Base-by-base conservation (phyloP, 2,797 vertebrate genomes). In the Galagoides demidoff region DNA sequence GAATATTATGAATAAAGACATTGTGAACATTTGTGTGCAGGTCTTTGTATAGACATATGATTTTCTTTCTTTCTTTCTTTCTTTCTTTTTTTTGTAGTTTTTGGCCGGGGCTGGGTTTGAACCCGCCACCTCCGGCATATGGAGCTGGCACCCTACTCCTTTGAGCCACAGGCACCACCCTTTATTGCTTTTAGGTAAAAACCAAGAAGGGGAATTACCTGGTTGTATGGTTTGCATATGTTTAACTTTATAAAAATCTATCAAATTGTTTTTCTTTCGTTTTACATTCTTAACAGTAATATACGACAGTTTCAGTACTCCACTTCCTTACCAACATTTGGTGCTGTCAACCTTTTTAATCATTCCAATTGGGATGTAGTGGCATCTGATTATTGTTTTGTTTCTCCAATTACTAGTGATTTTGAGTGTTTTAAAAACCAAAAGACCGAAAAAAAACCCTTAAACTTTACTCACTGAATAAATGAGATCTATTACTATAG, bases 401-500 rank as follows among this genome's bases (percentile, higher is more conserved):
- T 85, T 85, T 45, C n/a, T 27, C 49, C 71, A 79, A 52, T 70
- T 79, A n/a, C 16, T 71, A 71, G 52, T 79, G 23, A 39, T 57
- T 90, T 59, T 77, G 14, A 91, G 70, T 96, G 87, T 55, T 59
- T 77, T 77, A 25, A 31, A 27, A 37, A 85, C 96, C 55, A 96
- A 89, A 90, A 4, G 22, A 81, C 55, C 57, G 59, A 76, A 34
- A 55, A 66, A 11, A 64, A 76, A 63, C 31, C 25, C 64, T 83
- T 78, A 95, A 64, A 31, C 39, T 16, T 43, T 64, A 89, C 92
- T 92, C 14, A 93, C 96, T 61, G 79, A 97, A 98, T 98, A 98
- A 98, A 97, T 70, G 97, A 97, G 37, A 97, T 98, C 97, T 97
- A 98, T 97, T 93, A 97, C 76, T 93, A 97, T 87, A 97, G 97